These are phyloP conservation scores for Gopherus evgoodei DNA, from an alignment of 2,113 vertebrate species.

Conservation along the genomic window DNA sequence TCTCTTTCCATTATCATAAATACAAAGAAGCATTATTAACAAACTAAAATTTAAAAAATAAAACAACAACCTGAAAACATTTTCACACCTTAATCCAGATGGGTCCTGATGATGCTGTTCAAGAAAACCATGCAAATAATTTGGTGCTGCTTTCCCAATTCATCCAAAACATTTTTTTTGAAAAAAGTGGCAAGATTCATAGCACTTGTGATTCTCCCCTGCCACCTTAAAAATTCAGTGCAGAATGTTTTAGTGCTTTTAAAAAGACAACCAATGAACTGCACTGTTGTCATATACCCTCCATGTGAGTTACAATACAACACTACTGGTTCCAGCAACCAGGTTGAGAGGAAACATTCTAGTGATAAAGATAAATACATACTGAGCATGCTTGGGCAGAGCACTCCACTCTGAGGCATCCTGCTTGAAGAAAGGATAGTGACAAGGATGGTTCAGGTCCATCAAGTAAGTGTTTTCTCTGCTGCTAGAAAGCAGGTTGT, in stretches of 20 bases:
- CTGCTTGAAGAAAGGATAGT: slow-evolving; percentile 77
- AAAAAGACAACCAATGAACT: slow-evolving; percentile 55
- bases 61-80: slow-evolving; percentile 77
- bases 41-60: slow-evolving; percentile 76
- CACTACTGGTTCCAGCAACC: slow-evolving; percentile 73
- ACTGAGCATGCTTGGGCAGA: slow-evolving; percentile 79
- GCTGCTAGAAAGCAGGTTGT: slow-evolving; percentile 54
- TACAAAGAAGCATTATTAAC: slow-evolving; percentile 85
- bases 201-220: slow-evolving; percentile 62
- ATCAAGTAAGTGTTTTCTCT: slow-evolving; percentile 69
- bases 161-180: slow-evolving; percentile 65
- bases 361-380: slow-evolving; percentile 78
- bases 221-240: slow-evolving; percentile 48
- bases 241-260: slow-evolving; percentile 69
- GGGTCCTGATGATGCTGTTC: slow-evolving; percentile 71
- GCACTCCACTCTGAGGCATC: slow-evolving; percentile 78
- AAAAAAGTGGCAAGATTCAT: slow-evolving; percentile 73
- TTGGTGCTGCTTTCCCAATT: slow-evolving; percentile 79
- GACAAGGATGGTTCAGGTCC: slow-evolving; percentile 74
- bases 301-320: slow-evolving; percentile 69
- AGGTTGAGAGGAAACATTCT: slow-evolving; percentile 76
- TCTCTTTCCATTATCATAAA: slow-evolving; percentile 83
- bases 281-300: slow-evolving; percentile 64
- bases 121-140: slow-evolving; percentile 80
- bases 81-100: slow-evolving; percentile 71